phyloP scores from a whole-genome alignment of 2,888 invertebrate species.

The Cremastinae sp. region DNA sequence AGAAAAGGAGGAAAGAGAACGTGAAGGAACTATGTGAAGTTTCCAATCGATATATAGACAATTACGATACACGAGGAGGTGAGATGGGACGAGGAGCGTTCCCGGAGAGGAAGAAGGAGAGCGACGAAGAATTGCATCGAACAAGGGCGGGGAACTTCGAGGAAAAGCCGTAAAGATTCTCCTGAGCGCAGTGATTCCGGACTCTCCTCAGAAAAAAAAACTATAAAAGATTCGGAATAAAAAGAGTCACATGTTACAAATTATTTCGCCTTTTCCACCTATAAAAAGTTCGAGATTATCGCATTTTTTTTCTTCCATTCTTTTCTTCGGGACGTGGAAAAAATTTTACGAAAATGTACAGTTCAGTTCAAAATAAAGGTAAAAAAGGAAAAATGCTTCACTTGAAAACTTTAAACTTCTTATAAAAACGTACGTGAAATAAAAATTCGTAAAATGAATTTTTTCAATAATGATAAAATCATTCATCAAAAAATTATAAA shows the following conservation, averaged over 20 bases:
- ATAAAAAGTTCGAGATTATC: conserved; percentile 28
- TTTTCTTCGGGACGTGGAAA: neutral
- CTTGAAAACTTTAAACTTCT: too few relatives aligned
- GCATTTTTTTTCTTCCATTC: conserved; percentile 1
- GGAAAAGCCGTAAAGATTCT: conserved; percentile 56
- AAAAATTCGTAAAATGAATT: too few relatives aligned
- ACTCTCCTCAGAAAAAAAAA: conserved; percentile 13
- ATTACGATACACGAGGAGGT: conserved; percentile 34
- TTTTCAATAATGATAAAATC: too few relatives aligned
- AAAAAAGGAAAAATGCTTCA: too few relatives aligned
- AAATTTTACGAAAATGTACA: too few relatives aligned
- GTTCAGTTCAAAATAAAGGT: too few relatives aligned
- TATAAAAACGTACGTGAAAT: too few relatives aligned
- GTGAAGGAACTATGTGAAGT: conserved; percentile 55
- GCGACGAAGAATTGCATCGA: conserved; percentile 44
- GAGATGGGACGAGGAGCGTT: conserved; percentile 12
- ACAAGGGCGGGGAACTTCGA: conserved; percentile 47
- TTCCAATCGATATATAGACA: conserved; percentile 57
- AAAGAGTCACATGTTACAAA: conserved; percentile 45
- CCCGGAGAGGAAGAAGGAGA: neutral
- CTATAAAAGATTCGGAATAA: conserved; percentile 28
- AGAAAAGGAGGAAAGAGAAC: conserved; percentile 27
- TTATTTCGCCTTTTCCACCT: conserved; percentile 18
- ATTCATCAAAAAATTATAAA: too few relatives aligned
- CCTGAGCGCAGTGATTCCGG: conserved; percentile 56